Evolutionary conservation across 2,113 vertebrate species (phyloP), one percentile per base, ranked within the genome.

Genomic region (Ceyx margarethae): DNA sequence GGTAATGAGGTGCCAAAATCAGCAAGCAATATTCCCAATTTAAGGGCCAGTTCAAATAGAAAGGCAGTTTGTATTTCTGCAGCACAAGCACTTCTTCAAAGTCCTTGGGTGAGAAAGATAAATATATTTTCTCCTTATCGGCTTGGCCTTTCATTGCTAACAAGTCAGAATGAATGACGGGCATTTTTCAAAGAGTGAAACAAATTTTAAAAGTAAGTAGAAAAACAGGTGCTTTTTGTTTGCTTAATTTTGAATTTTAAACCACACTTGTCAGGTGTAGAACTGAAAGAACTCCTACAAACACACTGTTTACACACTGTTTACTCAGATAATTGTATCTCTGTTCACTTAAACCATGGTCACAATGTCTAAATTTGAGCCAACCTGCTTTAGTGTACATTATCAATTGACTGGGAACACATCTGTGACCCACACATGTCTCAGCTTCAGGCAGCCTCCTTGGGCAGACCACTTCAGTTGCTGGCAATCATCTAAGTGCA

Each of bases 61-160:
- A 93, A 94, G 56, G 68, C 67, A 71, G 68, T 64, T 82, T 78
- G 68, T 67, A 82, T 75, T 94, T 92, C 92, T 95, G 51, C 58
- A 73, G 74, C 60, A 51, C 77, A 69, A 62, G 57, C 57, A 53
- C 37, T 91, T 80, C 91, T 91, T 87, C 68, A 85, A 85, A 89
- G 57, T 43, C 89, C 51, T 48, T 23, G 29, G 68, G 79, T 37
- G 37, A 37, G 81, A 85, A 78, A 72, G 15, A 85, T 85, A 96
- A 91, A 93, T 78, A 5, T 18, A 20, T 84, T 90, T 91, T 75
- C 51, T 87, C 62, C n/a, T 64, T 80, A 64, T 53, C 85, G 53
- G 64, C 13, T 89, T 81, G 72, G 26, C 43, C 61, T 93, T 87
- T 92, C 25, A 42, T 20, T 89, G 51, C 64, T 64, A 76, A 76